Percentiles rank a stretch among this genome's conserved stretches.
These are phyloP conservation scores for Pachyramphus minor DNA, from an alignment of 2,113 vertebrate genomes.

Conservation along the genomic window DNA sequence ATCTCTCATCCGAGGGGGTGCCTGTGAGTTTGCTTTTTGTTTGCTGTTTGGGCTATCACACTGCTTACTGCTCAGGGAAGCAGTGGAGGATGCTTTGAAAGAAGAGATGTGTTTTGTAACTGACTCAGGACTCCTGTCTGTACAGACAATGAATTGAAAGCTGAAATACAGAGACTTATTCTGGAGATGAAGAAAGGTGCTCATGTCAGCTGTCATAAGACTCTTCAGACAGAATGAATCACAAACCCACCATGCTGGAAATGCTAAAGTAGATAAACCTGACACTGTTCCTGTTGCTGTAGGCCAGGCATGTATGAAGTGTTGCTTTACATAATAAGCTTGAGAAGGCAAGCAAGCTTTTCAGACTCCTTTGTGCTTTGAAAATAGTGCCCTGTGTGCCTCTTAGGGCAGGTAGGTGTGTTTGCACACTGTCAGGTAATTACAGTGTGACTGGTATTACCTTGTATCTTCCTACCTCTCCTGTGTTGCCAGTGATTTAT, in stretches of 20 bases:
- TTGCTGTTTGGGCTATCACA: not conserved
- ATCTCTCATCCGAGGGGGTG: not conserved
- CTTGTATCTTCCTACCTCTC: not conserved
- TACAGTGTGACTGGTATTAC: accelerated
- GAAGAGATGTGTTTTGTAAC: not conserved
- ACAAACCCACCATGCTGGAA: not conserved
- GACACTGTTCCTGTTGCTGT: not conserved
- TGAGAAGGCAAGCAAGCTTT: not conserved
- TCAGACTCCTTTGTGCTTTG: not conserved
- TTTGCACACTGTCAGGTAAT: not conserved
- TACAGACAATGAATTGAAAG: conserved; percentile 38
- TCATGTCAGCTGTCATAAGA: not conserved
- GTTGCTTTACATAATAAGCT: not conserved
- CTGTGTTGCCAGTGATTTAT: not conserved
- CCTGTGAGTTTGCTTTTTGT: not conserved
- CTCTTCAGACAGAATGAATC: not conserved
- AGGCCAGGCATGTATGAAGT: not conserved
- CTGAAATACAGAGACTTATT: conserved; percentile 11
- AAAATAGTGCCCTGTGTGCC: not conserved
- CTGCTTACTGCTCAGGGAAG: not conserved
- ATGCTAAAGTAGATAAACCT: not conserved
- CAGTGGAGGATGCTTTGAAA: not conserved
- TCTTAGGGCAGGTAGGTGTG: not conserved
- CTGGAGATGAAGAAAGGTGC: not conserved
- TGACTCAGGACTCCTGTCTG: not conserved